A percentile compares a stretch with the other conserved stretches of the same genome.
Conservation (phyloP, 2,888 invertebrate genomes). For the Polyommatus iphigenia region DNA sequence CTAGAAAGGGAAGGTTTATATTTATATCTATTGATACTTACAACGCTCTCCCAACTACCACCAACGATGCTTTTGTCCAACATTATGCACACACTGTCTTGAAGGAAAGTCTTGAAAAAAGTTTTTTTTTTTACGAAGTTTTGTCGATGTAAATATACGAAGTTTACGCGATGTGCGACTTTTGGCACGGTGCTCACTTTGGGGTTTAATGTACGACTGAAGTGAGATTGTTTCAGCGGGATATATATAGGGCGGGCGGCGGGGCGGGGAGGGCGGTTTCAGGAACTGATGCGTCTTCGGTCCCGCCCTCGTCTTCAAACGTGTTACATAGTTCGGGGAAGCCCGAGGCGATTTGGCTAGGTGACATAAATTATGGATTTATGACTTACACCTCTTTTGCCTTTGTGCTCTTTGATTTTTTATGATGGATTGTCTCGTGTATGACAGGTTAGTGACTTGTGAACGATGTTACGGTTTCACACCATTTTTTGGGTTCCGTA, state of each 20-base stretch:
- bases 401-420: background rate
- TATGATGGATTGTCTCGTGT: background rate
- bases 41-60: constrained; percentile 77
- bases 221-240: constrained; percentile 61
- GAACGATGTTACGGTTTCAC: background rate
- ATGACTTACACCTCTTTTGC: background rate
- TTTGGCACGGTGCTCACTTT: constrained; percentile 66
- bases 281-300: constrained; percentile 69
- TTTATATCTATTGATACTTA: constrained; percentile 52
- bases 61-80: constrained; percentile 72
- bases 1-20: background rate
- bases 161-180: constrained; percentile 57
- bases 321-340: constrained; percentile 71
- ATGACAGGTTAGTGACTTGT: background rate
- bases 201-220: constrained; percentile 74
- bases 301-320: constrained; percentile 62
- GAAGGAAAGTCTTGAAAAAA: constrained; percentile 32
- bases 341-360: constrained; percentile 52
- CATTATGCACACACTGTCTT: constrained; percentile 56
- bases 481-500: background rate
- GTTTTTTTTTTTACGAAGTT: background rate
- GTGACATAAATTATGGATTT: background rate
- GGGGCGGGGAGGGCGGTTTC: constrained; percentile 64
- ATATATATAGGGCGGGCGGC: constrained; percentile 70
- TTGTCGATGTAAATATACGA: constrained; percentile 53